Conservation (phyloP, 2,797 vertebrate species). For the Crocodylus rhombifer region DNA sequence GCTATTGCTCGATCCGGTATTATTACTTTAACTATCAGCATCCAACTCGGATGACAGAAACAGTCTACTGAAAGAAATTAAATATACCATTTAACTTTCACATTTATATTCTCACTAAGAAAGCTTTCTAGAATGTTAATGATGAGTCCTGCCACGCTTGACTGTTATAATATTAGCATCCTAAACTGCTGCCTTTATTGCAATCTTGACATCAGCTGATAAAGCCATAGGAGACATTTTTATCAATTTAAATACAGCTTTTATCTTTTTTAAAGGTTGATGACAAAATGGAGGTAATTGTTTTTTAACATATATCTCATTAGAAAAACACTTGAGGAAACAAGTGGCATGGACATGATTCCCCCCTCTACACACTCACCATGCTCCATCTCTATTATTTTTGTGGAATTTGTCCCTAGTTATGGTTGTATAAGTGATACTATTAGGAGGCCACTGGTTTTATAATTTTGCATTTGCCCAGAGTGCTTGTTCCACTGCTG, state of each 20-base stretch:
- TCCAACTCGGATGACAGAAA: not conserved
- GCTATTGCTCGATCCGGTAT: not conserved
- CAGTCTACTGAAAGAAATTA: constrained; percentile 14
- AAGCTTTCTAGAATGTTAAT: constrained; percentile 54
- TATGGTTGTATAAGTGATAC: not conserved
- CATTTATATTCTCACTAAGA: not conserved
- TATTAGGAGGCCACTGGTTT: not conserved
- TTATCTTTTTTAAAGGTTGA: constrained; percentile 20
- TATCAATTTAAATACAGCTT: not conserved
- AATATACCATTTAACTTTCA: constrained; percentile 18
- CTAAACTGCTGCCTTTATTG: constrained; percentile 32
- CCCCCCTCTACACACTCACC: no score
- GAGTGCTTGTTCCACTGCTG: no score
- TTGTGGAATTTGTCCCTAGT: not conserved
- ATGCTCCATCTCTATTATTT: not conserved
- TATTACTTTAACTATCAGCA: not conserved
- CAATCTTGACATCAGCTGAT: not conserved
- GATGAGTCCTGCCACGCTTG: not conserved
- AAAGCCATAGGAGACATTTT: constrained; percentile 13
- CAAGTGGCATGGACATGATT: no score
- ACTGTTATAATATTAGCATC: constrained; percentile 13
- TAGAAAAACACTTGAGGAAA: not conserved
- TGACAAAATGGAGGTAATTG: not conserved
- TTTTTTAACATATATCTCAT: not conserved
- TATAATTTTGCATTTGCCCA: no score